Evolutionary conservation across 2,888 invertebrate genomes (phyloP).

Genomic region (Graphium colonna): DNA sequence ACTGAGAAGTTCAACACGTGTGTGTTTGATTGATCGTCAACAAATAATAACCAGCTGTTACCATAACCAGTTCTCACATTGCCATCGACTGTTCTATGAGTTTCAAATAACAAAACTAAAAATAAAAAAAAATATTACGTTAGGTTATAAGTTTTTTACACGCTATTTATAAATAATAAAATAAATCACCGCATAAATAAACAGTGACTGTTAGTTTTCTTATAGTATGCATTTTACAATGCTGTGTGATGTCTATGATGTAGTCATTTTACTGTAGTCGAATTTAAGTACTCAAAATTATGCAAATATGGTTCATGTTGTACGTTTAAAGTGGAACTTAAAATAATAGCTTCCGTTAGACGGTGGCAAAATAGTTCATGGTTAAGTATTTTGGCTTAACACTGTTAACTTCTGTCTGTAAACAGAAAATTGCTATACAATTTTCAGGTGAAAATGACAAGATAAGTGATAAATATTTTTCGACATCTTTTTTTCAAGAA

Average conservation of each 20-base stretch:
- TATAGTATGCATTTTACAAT: neutral
- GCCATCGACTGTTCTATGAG: slow-evolving; percentile 31
- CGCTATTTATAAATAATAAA: neutral
- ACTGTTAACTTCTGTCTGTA: too few relatives aligned
- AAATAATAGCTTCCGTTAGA: slow-evolving; percentile 29
- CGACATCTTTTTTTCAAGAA: too few relatives aligned
- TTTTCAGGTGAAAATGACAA: too few relatives aligned
- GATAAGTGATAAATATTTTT: too few relatives aligned
- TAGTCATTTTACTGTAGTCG: neutral
- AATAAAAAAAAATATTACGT: slow-evolving; percentile 6
- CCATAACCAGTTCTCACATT: slow-evolving; percentile 56
- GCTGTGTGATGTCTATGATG: neutral
- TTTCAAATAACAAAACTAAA: neutral
- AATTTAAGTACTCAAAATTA: slow-evolving; percentile 12
- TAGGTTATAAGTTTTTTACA: neutral
- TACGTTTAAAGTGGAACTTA: slow-evolving; percentile 16
- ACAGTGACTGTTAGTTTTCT: neutral
- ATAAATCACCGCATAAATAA: slow-evolving; percentile 8
- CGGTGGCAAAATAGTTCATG: neutral
- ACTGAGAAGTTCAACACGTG: slow-evolving; percentile 59
- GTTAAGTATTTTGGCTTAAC: too few relatives aligned
- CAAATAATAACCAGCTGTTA: slow-evolving; percentile 65
- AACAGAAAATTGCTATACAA: too few relatives aligned
- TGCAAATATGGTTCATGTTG: slow-evolving; percentile 14
- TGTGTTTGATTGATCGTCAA: slow-evolving; percentile 62